These are phyloP conservation scores for Strigamia maritima DNA, from an alignment of 2,888 invertebrate genomes.

Conservation along the genomic window DNA sequence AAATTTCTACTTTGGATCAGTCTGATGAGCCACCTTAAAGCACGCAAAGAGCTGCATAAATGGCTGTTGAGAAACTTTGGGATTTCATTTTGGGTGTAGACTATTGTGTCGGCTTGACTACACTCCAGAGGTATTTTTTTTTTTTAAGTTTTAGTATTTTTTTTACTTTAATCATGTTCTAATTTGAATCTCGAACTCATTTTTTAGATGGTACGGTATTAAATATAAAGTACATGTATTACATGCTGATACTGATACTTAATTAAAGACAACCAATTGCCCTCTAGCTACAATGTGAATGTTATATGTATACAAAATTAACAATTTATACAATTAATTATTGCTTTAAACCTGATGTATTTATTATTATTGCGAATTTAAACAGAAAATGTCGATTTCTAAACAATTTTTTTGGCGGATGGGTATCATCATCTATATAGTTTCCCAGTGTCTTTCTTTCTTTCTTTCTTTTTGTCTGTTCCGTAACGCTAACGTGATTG, in stretches of 20 bases:
- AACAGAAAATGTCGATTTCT: no score
- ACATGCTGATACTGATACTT: no score
- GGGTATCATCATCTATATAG: no score
- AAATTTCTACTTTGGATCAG: neutral
- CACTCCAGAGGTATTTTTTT: neutral
- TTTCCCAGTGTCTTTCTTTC: no score
- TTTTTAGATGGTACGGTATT: neutral
- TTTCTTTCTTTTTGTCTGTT: no score
- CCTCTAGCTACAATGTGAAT: no score
- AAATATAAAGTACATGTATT: no score
- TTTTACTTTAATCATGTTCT: neutral
- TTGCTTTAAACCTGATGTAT: neutral
- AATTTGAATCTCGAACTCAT: neutral
- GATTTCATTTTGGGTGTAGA: constrained; percentile 7
- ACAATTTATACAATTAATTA: neutral
- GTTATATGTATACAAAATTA: neutral
- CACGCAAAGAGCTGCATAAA: neutral
- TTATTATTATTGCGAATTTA: no score
- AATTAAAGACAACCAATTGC: no score
- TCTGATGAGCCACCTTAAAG: constrained; percentile 7
- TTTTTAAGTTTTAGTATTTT: neutral
- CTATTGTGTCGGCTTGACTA: neutral
- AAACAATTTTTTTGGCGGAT: neutral
- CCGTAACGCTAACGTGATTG: no score
- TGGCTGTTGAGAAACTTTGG: constrained; percentile 27